phyloP scores from a whole-genome alignment of 2,888 invertebrate genomes.

The Candidula unifasciata region DNA sequence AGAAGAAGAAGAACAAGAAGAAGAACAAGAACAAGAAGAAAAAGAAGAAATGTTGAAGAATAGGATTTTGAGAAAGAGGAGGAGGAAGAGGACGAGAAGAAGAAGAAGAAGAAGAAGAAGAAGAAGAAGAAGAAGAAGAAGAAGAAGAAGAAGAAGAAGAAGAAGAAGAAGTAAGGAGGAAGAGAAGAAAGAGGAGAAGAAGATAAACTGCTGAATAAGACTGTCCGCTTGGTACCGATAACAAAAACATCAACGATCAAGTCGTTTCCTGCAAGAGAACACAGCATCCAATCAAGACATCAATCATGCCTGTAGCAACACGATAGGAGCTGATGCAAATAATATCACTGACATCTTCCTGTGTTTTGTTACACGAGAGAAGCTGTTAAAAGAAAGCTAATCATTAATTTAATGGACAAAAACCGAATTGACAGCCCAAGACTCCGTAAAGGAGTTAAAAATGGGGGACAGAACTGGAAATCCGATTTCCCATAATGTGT shows the following conservation, averaged over 20 bases:
- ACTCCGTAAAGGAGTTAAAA: constrained; percentile 25
- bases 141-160: too few relatives aligned
- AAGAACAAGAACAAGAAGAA: not conserved
- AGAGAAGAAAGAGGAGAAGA: too few relatives aligned
- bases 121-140: too few relatives aligned
- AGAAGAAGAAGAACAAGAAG: too few relatives aligned
- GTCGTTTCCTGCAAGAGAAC: not conserved
- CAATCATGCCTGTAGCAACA: not conserved
- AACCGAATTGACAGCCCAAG: constrained; percentile 38
- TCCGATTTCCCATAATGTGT: constrained; percentile 46
- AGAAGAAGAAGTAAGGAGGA: too few relatives aligned
- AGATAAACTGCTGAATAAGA: too few relatives aligned
- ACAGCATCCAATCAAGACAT: not conserved
- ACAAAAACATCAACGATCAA: not conserved
- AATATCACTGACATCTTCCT: constrained; percentile 29
- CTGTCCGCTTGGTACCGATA: too few relatives aligned
- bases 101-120: too few relatives aligned
- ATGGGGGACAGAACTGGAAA: constrained; percentile 28
- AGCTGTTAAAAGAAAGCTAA: constrained; percentile 34
- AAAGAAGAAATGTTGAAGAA: too few relatives aligned
- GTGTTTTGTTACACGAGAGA: constrained; percentile 13
- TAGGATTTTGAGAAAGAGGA: too few relatives aligned
- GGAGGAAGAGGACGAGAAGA: too few relatives aligned
- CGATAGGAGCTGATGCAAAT: constrained; percentile 27
- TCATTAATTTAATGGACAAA: constrained; percentile 46